phyloP scores from a whole-genome alignment of 2,888 invertebrate species.

The Torymus tubicola region DNA sequence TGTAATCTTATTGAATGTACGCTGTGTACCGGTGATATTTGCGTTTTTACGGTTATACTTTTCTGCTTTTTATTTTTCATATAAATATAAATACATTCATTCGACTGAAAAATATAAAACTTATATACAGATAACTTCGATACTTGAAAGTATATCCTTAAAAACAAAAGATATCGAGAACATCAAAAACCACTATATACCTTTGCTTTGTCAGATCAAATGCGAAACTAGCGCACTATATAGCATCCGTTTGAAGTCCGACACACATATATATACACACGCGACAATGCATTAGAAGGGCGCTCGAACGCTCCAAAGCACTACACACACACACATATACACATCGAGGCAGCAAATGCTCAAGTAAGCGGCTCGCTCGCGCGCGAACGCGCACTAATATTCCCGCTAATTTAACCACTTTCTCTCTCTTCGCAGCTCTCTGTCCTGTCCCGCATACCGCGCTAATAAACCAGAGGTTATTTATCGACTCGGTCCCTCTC shows the following conservation, averaged over 20 bases:
- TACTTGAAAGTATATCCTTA: no score
- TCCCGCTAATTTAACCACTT: constrained; percentile 74
- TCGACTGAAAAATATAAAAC: no score
- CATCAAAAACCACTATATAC: background rate
- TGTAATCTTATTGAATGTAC: background rate
- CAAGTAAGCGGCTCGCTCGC: no score
- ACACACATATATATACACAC: background rate
- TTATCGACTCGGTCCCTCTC: constrained; percentile 68
- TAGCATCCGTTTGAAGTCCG: constrained; percentile 14
- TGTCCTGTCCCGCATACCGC: constrained; percentile 63
- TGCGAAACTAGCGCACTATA: background rate
- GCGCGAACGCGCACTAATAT: constrained; percentile 73
- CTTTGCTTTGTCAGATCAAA: constrained; percentile 16
- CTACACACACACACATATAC: background rate
- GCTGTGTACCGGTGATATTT: background rate
- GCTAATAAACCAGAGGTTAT: constrained; percentile 76
- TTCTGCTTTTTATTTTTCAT: background rate
- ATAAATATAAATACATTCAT: no score
- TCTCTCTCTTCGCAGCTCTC: constrained; percentile 61
- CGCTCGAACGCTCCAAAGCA: background rate
- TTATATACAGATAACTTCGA: no score
- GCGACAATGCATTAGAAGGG: constrained; percentile 34
- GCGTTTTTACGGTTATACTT: background rate
- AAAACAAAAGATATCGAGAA: background rate
- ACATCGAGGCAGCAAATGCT: constrained; percentile 37